Percentiles rank a stretch among this genome's conserved stretches.
These are phyloP conservation scores for Patella depressa DNA, from an alignment of 2,888 invertebrate species.

Conservation along the genomic window DNA sequence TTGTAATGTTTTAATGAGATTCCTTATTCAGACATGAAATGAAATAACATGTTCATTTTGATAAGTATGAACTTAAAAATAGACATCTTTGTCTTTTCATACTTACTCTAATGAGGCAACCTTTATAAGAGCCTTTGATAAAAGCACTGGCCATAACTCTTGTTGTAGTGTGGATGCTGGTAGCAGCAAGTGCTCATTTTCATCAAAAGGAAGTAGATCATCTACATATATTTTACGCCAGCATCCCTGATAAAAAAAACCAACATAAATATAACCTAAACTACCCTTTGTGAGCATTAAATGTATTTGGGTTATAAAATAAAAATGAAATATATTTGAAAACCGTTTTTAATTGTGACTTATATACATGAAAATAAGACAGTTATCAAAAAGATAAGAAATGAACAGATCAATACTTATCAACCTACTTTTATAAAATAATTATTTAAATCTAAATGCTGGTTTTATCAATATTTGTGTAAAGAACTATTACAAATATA, in stretches of 20 bases:
- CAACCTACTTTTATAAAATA: too few species aligned
- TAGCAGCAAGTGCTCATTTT: conserved; percentile 64
- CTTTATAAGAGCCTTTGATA: conserved; percentile 71
- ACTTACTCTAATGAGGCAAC: conserved; percentile 71
- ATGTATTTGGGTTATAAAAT: too few species aligned
- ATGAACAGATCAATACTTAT: too few species aligned
- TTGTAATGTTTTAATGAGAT: too few species aligned
- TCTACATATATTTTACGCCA: conserved; percentile 72
- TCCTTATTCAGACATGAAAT: background rate
- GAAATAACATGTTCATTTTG: background rate
- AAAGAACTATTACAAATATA: too few species aligned
- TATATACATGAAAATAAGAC: too few species aligned
- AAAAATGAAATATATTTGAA: too few species aligned
- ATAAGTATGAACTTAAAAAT: background rate
- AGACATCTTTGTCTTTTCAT: background rate
- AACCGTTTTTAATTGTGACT: too few species aligned
- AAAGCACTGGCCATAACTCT: conserved; percentile 71
- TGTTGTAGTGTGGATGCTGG: conserved; percentile 65
- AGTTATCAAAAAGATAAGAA: too few species aligned
- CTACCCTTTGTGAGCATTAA: too few species aligned
- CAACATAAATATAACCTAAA: background rate
- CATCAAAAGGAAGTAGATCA: conserved; percentile 71
- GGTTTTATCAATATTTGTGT: too few species aligned
- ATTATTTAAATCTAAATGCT: too few species aligned
- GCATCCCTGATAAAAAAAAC: conserved; percentile 63